A percentile compares a stretch with the other conserved stretches of the same genome.
Evolutionary conservation across 2,113 vertebrate genomes (phyloP).

Genomic region (Amazona guildingii): DNA sequence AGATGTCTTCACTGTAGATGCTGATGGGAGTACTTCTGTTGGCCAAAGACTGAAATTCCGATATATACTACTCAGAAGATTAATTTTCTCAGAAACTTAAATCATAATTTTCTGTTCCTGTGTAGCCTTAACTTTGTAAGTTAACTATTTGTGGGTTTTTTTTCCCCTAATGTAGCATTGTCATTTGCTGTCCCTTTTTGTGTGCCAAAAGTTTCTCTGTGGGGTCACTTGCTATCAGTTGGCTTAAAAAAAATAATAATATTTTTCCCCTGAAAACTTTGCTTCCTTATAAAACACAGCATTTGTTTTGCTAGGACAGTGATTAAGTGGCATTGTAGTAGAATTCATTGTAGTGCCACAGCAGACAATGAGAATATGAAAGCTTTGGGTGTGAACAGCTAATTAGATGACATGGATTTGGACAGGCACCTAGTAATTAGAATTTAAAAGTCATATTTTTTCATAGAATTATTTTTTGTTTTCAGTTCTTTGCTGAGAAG

Average conservation of each 20-base stretch:
- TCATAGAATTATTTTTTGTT: slow-evolving; percentile 44
- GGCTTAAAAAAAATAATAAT: background rate
- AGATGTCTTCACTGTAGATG: background rate
- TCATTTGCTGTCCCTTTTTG: background rate
- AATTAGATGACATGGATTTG: slow-evolving; percentile 63
- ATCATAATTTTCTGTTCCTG: background rate
- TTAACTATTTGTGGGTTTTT: background rate
- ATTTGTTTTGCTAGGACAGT: background rate
- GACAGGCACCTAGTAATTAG: slow-evolving; percentile 64
- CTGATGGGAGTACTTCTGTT: background rate
- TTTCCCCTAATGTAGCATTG: background rate
- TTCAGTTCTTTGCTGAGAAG: background rate
- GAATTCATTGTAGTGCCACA: background rate
- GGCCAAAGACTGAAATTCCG: background rate
- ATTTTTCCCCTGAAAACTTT: background rate
- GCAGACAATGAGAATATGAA: slow-evolving; percentile 41
- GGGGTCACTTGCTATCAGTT: background rate
- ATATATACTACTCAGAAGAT: background rate
- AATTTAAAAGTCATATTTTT: slow-evolving; percentile 34
- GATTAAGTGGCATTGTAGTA: background rate
- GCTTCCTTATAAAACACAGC: background rate
- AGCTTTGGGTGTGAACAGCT: slow-evolving; percentile 34
- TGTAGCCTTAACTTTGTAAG: background rate
- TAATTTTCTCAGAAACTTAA: background rate
- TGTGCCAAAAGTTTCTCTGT: background rate